Base-by-base conservation (phyloP, 2,888 invertebrate genomes). In the Philonicus albiceps region DNA sequence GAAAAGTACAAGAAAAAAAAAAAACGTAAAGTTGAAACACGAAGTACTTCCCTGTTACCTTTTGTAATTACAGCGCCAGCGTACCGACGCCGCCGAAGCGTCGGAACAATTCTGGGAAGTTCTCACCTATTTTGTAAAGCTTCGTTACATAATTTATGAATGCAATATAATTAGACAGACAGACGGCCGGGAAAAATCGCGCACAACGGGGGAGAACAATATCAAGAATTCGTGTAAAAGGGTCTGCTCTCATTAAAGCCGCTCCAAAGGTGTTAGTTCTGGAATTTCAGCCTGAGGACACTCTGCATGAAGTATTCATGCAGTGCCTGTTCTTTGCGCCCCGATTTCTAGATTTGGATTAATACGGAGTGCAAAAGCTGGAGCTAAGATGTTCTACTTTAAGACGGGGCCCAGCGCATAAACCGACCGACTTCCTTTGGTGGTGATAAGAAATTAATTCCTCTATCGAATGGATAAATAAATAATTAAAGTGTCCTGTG, bases 91-190 rank as follows among this genome's bases (percentile, higher is more conserved):
- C 19, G 53, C 2, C 16, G 64, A 34, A 19, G 37, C 31, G 37
- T 64, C 81, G 37, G 64, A 83, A 64, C 64, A 83, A 64, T 64
- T 37, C 81, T 64, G 22, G 64, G 37, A 64, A 64, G 16, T 83
- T 64, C 81, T 83, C 64, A 83, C 81, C 81, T 83, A 37, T 64
- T 83, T 83, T 64, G 55, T 83, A 64, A 34, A 64, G 55, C 34
- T 27, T 34, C 64, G 34, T 83, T 83, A 83, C 81, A 83, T 83
- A 83, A 83, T 83, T 83, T 83, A 83, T 64, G 81, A 83, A 83
- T 83, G 81, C 81, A 83, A 83, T 83, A 31, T 83, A 83, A 83
- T 83, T 83, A 83, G 81, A 83, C 81, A 83, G 64, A 83, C 64
- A 83, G 64, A 83, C 81, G 37, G 78, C 34, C 78, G 27, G 55